These are phyloP conservation scores for Coryphaenoides rupestris DNA, from an alignment of 2,113 vertebrate species.

Conservation along the genomic window DNA sequence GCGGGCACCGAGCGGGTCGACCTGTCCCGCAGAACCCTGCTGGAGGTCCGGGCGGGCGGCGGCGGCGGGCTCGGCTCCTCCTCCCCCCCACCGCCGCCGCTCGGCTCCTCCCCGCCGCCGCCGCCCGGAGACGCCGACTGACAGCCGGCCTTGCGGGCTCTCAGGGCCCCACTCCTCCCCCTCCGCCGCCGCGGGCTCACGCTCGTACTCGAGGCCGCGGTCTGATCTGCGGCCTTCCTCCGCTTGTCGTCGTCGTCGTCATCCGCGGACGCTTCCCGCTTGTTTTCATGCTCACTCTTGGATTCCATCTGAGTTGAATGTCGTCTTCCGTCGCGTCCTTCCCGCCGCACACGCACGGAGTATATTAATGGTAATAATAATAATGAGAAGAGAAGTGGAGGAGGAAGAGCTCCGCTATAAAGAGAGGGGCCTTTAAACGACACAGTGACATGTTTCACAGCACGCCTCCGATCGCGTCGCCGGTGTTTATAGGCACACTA, in stretches of 20 bases:
- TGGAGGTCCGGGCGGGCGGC: slow-evolving; percentile 50
- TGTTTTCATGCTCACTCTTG: slow-evolving; percentile 51
- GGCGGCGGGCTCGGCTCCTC: too few relatives aligned
- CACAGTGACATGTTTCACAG: slow-evolving; percentile 62
- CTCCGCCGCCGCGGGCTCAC: slow-evolving; percentile 57
- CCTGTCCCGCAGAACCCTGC: slow-evolving; percentile 72
- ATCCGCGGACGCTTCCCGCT: slow-evolving; percentile 42
- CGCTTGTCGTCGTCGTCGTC: too few relatives aligned
- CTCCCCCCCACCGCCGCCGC: slow-evolving; percentile 58
- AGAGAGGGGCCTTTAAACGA: slow-evolving; percentile 66
- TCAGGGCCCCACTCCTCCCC: too few relatives aligned
- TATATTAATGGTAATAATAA: too few relatives aligned
- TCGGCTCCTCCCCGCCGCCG: slow-evolving; percentile 55
- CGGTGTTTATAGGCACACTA: slow-evolving; percentile 43
- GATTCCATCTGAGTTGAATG: slow-evolving; percentile 64
- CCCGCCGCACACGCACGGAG: slow-evolving; percentile 35
- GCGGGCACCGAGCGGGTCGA: slow-evolving; percentile 67
- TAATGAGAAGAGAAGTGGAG: slow-evolving; percentile 34
- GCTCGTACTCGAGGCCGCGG: slow-evolving; percentile 58
- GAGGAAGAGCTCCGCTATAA: slow-evolving; percentile 42
- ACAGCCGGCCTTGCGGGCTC: slow-evolving; percentile 63
- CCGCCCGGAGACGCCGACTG: slow-evolving; percentile 53
- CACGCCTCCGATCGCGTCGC: slow-evolving; percentile 41
- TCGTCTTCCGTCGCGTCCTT: slow-evolving; percentile 18
- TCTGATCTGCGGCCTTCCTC: slow-evolving; percentile 67